Evolutionary conservation across 1,140 invertebrate species (phyloP).

Genomic region (Neodiprion fabricii): DNA sequence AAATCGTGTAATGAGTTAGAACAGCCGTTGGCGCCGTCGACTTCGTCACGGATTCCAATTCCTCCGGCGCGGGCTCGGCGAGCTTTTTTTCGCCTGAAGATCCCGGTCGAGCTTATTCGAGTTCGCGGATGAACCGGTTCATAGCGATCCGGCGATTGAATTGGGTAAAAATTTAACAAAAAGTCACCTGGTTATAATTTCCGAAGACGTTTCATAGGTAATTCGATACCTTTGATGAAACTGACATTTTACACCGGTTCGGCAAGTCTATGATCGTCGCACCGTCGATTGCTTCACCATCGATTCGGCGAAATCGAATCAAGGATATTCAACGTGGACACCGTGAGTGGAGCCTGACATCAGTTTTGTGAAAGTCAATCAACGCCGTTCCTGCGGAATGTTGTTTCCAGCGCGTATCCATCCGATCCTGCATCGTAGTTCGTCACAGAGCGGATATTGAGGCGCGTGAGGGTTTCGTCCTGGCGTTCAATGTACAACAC

Average conservation of each 20-base stretch:
- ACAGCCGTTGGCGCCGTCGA: constrained; percentile 48
- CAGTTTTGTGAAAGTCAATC: too few species aligned
- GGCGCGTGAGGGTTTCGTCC: constrained; percentile 38
- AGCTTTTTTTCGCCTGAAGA: constrained; percentile 24
- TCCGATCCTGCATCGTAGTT: background rate
- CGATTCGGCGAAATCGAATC: background rate
- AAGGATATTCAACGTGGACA: background rate
- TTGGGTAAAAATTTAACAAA: too few species aligned
- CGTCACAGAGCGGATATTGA: constrained; percentile 51
- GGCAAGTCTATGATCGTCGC: too few species aligned
- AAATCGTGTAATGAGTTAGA: constrained; percentile 58
- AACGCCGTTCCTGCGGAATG: too few species aligned
- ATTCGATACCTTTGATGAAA: too few species aligned
- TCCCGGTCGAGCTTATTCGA: background rate
- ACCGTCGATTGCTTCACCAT: background rate
- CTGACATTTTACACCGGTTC: too few species aligned
- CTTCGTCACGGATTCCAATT: constrained; percentile 52
- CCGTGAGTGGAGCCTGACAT: too few species aligned
- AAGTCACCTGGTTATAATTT: too few species aligned
- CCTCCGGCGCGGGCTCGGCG: constrained; percentile 40
- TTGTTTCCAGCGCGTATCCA: too few species aligned
- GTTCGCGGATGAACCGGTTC: too few species aligned
- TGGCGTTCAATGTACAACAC: constrained; percentile 15
- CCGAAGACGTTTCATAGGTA: too few species aligned
- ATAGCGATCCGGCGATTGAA: too few species aligned